A percentile compares a stretch with the other conserved stretches of the same genome.
These are phyloP conservation scores for Synanceia verrucosa DNA, from an alignment of 2,797 vertebrate genomes.

Conservation along the genomic window DNA sequence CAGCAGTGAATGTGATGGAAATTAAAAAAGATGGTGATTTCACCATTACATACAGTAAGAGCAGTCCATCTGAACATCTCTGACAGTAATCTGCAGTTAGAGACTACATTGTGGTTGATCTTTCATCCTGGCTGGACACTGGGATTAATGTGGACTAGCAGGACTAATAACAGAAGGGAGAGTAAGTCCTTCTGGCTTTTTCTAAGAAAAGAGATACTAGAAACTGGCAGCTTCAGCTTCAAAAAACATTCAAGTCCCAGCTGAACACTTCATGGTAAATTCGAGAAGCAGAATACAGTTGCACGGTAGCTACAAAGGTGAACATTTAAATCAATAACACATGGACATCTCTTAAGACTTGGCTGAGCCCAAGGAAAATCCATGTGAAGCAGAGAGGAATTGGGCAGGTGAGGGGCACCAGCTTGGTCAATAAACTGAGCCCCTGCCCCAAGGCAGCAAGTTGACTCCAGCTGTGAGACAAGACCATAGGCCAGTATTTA, in stretches of 20 bases:
- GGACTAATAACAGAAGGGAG: slow-evolving; percentile 55
- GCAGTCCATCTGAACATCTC: slow-evolving; percentile 34
- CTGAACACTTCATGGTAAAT: slow-evolving; percentile 20
- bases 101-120: slow-evolving; percentile 56
- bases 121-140: slow-evolving; percentile 52
- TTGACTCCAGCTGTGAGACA: slow-evolving; percentile 70
- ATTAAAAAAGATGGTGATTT: slow-evolving; percentile 39
- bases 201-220: slow-evolving; percentile 22
- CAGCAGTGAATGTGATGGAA: slow-evolving; percentile 14
- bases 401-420: slow-evolving; percentile 62
- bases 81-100: slow-evolving; percentile 63
- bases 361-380: slow-evolving; percentile 40
- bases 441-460: slow-evolving; percentile 69
- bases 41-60: slow-evolving; percentile 32
- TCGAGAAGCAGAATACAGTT: slow-evolving; percentile 40
- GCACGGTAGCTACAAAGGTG: slow-evolving; percentile 35
- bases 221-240: slow-evolving; percentile 25
- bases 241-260: slow-evolving; percentile 25
- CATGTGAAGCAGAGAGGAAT: slow-evolving; percentile 39
- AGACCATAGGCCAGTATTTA: slow-evolving; percentile 70
- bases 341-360: slow-evolving; percentile 51
- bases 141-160: slow-evolving; percentile 56
- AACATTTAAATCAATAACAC: slow-evolving; percentile 67
- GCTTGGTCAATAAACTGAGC: slow-evolving; percentile 69
- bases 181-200: slow-evolving; percentile 19